phyloP scores from a whole-genome alignment of 2,797 vertebrate species.

The Pipistrellus nathusii region DNA sequence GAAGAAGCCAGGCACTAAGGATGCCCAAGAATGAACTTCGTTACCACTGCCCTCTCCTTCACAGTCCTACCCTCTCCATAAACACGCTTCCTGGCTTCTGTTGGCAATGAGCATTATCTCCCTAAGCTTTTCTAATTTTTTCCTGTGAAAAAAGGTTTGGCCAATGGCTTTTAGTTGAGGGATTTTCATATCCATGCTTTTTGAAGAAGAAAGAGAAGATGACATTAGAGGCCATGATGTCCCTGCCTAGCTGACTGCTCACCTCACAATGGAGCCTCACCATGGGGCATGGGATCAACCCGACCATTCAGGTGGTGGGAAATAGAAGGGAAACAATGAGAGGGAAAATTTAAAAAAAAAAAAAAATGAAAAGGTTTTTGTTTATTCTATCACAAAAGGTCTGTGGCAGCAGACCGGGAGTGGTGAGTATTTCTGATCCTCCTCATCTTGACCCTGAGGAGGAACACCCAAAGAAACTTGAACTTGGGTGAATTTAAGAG shows the following conservation, averaged over 20 bases:
- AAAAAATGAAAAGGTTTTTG: background rate
- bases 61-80: too few relatives aligned
- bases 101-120: background rate
- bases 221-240: background rate
- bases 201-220: background rate
- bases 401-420: background rate
- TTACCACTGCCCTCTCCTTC: background rate
- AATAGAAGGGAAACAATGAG: background rate
- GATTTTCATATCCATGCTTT: slow-evolving; percentile 17
- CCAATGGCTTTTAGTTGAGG: background rate
- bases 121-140: background rate
- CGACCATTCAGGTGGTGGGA: background rate
- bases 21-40: background rate
- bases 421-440: background rate
- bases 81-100: background rate
- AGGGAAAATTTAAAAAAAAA: background rate
- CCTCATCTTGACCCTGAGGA: background rate
- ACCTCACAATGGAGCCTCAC: background rate
- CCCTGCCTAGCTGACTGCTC: background rate
- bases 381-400: background rate
- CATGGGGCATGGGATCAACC: background rate
- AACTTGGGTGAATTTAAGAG: background rate
- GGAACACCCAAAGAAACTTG: background rate
- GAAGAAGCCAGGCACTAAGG: background rate
- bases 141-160: background rate